These are phyloP conservation scores for Drosophila fuyamai DNA, from an alignment of 1,140 invertebrate genomes.

Conservation along the genomic window DNA sequence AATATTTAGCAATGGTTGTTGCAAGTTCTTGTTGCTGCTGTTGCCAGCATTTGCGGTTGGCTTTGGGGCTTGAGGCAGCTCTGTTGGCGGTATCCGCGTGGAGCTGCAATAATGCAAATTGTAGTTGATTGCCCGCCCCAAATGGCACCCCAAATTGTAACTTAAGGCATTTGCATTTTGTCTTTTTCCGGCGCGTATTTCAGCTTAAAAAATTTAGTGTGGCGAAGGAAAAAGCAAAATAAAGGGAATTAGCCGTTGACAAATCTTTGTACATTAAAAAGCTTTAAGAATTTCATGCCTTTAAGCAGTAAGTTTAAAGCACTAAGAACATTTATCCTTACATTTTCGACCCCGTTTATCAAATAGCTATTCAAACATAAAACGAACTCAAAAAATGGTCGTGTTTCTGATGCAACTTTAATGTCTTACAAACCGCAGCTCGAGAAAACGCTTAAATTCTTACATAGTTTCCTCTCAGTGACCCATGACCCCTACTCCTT, in stretches of 20 bases:
- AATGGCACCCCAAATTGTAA: constrained; percentile 57
- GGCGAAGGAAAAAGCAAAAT: constrained; percentile 2
- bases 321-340: no score
- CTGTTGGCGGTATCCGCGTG: constrained; percentile 25
- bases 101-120: constrained; percentile 78
- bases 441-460: constrained; percentile 21
- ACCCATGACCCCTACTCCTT: constrained; percentile 29
- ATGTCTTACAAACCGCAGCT: constrained; percentile 28
- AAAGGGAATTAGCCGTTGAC: not conserved
- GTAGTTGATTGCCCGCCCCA: constrained; percentile 65
- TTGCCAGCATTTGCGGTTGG: constrained; percentile 44
- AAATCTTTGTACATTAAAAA: no score
- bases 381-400: constrained; percentile 8
- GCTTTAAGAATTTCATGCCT: no score
- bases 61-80: constrained; percentile 53
- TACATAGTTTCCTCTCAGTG: constrained; percentile 20
- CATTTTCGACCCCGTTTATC: constrained; percentile 1
- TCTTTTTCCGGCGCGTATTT: constrained; percentile 23
- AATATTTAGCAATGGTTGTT: constrained; percentile 2
- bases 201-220: not conserved
- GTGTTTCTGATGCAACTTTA: constrained; percentile 49
- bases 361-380: not conserved
- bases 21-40: constrained; percentile 35
- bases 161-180: constrained; percentile 68
- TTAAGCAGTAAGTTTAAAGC: no score